These are phyloP conservation scores for Ditylenchus weischeri DNA, from an alignment of 2,888 invertebrate species.

Conservation along the genomic window DNA sequence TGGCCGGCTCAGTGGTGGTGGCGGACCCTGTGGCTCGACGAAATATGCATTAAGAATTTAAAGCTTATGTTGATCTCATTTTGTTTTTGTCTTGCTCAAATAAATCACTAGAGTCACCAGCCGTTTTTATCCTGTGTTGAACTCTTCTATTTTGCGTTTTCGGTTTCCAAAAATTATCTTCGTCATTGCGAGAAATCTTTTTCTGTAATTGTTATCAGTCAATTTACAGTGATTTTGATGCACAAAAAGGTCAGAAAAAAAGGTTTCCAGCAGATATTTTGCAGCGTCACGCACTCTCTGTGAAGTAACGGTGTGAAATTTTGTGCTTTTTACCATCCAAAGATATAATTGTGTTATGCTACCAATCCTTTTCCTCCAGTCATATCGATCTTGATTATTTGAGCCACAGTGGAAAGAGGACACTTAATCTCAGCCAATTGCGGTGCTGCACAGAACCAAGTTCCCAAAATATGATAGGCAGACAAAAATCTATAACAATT, in stretches of 20 bases:
- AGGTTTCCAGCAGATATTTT: conserved; percentile 77
- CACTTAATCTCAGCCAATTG: conserved; percentile 83
- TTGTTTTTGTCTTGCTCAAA: too few species aligned
- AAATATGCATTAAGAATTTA: too few species aligned
- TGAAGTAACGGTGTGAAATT: conserved; percentile 70
- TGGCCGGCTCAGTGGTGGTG: too few species aligned
- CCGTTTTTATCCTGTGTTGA: too few species aligned
- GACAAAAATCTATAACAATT: conserved; percentile 66
- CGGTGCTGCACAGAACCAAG: conserved; percentile 88
- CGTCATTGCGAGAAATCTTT: conserved; percentile 5
- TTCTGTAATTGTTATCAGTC: conserved; percentile 11
- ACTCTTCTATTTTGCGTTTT: too few species aligned
- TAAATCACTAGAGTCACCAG: too few species aligned
- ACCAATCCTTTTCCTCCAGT: conserved; percentile 81
- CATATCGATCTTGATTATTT: conserved; percentile 93
- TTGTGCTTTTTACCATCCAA: not conserved
- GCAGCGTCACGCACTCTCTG: conserved; percentile 96
- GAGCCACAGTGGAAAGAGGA: conserved; percentile 84
- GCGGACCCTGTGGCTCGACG: too few species aligned
- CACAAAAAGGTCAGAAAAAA: conserved; percentile 40
- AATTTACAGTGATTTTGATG: too few species aligned
- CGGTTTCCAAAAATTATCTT: too few species aligned
- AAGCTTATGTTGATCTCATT: too few species aligned
- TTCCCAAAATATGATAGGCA: conserved; percentile 65
- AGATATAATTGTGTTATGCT: conserved; percentile 10